Base-by-base conservation (phyloP, 1,140 invertebrate genomes). In the Protaetia brevitarsis region DNA sequence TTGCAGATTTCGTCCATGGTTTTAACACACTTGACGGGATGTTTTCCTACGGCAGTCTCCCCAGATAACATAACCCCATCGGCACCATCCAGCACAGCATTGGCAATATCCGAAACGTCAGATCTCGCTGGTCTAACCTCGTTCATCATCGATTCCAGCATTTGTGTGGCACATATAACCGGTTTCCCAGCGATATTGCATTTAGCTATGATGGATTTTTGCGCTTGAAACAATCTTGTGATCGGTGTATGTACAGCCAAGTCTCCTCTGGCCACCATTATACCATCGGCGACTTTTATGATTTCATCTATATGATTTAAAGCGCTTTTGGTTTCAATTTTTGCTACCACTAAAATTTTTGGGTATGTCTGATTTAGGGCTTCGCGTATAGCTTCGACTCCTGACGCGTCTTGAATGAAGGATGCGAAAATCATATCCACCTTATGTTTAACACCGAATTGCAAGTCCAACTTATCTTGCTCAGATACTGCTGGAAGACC, bases 161-260 rank as follows among this genome's bases (percentile, higher is more conserved):
- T 60, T 31, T 64, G 73, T 58, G 75, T 75, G 31, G 74, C 77
- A n/a, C 80, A 67, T 28, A 73, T 72, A 8, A 78, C 65, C 27
- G 79, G 77, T n/a, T 61, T 61, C 2, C 65, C 65, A 26, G 21
- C 82, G 73, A 84, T 84, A 73, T 89, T 89, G 62, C 87, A 88
- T 74, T 86, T 83, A 2, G 88, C 86, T 76, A 92, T 88, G 83
- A 93, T 89, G 78, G 90, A 89, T 74, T 94, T 94, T 76, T 94
- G 91, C 7, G 90, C 91, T 34, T 95, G 80, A 71, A 95, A 93
- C 10, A 95, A 86, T 79, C 95, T 94, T 75, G 94, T 90, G 34
- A 89, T 84, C 2, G 89, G 89, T 70, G 92, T 89, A 72, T 92
- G 89, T 65, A 90, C 88, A 29, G 89, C 88, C 34, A 93, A 77